phyloP scores from a whole-genome alignment of 2,797 vertebrate species.

The Euthynnus affinis region DNA sequence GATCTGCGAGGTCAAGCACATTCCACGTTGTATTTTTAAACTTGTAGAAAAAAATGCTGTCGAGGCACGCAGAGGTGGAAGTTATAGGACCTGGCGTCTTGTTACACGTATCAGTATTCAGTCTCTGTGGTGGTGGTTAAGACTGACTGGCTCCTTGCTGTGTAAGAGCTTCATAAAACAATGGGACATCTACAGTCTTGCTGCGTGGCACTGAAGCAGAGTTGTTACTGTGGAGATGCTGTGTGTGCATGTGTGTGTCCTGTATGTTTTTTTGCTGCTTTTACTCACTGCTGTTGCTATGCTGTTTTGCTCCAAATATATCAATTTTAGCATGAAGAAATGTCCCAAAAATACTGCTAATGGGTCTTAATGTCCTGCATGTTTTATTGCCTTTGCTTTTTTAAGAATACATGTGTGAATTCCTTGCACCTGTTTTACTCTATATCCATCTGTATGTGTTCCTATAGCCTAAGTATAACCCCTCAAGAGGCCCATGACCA shows the following conservation, averaged over 20 bases:
- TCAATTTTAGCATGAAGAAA: not conserved
- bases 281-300: slow-evolving; percentile 9
- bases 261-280: slow-evolving; percentile 14
- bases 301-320: not conserved
- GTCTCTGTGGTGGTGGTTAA: not conserved
- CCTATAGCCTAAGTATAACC: slow-evolving; percentile 9
- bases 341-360: not conserved
- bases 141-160: slow-evolving; percentile 14
- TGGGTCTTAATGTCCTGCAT: not conserved
- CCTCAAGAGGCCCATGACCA: slow-evolving; percentile 24
- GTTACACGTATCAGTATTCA: slow-evolving; percentile 30
- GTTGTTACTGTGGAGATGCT: slow-evolving; percentile 52
- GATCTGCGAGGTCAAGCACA: slow-evolving; percentile 3
- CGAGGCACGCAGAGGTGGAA: not conserved
- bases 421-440: not conserved
- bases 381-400: not conserved
- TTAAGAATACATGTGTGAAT: not conserved
- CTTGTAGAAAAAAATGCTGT: slow-evolving; percentile 4
- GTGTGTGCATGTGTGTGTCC: slow-evolving; percentile 8
- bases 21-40: slow-evolving; percentile 23
- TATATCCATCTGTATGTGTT: slow-evolving; percentile 19
- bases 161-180: slow-evolving; percentile 55
- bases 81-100: slow-evolving; percentile 11
- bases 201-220: slow-evolving; percentile 28
- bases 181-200: slow-evolving; percentile 33